These are phyloP conservation scores for Dicycla oo DNA, from an alignment of 2,888 invertebrate species.

Conservation along the genomic window DNA sequence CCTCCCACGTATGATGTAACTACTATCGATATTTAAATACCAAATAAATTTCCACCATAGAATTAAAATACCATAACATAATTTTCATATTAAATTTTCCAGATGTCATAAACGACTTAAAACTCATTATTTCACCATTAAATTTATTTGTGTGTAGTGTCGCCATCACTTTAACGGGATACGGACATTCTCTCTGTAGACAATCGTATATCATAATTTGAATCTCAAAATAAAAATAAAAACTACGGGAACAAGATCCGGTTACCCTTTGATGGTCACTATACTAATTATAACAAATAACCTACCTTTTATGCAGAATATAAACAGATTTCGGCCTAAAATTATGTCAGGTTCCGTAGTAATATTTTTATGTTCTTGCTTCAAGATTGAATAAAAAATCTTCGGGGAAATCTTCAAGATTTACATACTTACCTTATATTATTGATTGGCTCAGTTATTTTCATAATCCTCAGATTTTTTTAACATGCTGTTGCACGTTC, in stretches of 20 bases:
- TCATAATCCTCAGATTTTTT: neutral
- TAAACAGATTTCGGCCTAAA: slow-evolving; percentile 31
- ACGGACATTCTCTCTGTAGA: slow-evolving; percentile 63
- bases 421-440: neutral
- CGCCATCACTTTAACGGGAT: slow-evolving; percentile 45
- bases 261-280: slow-evolving; percentile 77
- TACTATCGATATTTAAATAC: slow-evolving; percentile 1
- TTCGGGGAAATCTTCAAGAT: neutral
- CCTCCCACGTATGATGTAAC: neutral
- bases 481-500: neutral
- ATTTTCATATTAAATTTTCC: slow-evolving; percentile 33
- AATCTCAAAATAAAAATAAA: slow-evolving; percentile 71
- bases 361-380: neutral
- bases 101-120: slow-evolving; percentile 46
- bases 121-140: slow-evolving; percentile 48
- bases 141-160: slow-evolving; percentile 47
- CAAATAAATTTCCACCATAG: neutral
- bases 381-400: slow-evolving; percentile 16
- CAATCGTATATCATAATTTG: slow-evolving; percentile 69
- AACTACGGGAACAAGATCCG: slow-evolving; percentile 70
- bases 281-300: slow-evolving; percentile 86
- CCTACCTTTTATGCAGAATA: slow-evolving; percentile 75
- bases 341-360: slow-evolving; percentile 45
- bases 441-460: neutral
- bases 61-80: slow-evolving; percentile 23